Base-by-base conservation (phyloP, 1,140 invertebrate species). In the Danaus plexippus region DNA sequence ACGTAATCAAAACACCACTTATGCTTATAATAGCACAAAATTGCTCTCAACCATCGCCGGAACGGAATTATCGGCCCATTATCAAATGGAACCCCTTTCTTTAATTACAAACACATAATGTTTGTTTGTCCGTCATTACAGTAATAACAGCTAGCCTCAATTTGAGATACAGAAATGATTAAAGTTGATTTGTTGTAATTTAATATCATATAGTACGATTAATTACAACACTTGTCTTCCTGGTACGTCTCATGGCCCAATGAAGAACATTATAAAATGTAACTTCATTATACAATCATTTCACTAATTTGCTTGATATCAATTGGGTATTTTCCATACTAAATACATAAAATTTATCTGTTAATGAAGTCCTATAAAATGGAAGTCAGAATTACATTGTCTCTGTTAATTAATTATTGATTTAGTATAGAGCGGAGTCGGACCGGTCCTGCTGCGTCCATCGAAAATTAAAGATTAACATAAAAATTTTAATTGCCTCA, bases 71-170 rank as follows among this genome's bases (percentile, higher is more conserved):
- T 83, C 77, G 71, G 68, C 51, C 75, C 63, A 84, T 86, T 86
- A 84, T 81, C 68, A 80, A 79, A 74, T 74, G 66, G 74, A 77
- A 85, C 82, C 83, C 81, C 77, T 86, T 85, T 83, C 81, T 82
- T 86, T 85, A 86, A 85, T 86, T 84, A 83, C 74, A 69, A 68
- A 60, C 47, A 75, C 59, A 76, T 82, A 80, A 83, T 84, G 71
- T 84, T 78, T 85, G 80, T 84, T 81, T 84, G 77, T 82, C 77
- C 79, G 72, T 77, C 70, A 82, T 85, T 85, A 82, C 70, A 66
- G 65, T 85, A 85, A 85, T 84, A 73, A 80, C 71, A 49, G 67
- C 66, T 62, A 68, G 64, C 65, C 66, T 64, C 75, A 70, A 79
- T 80, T 79, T 77, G 61, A 71, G 73, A 75, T 73, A 63, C 68